Evolutionary conservation across 2,888 invertebrate species (phyloP), one percentile per base, ranked within the genome.

Genomic region (Neoscelio sp.): DNA sequence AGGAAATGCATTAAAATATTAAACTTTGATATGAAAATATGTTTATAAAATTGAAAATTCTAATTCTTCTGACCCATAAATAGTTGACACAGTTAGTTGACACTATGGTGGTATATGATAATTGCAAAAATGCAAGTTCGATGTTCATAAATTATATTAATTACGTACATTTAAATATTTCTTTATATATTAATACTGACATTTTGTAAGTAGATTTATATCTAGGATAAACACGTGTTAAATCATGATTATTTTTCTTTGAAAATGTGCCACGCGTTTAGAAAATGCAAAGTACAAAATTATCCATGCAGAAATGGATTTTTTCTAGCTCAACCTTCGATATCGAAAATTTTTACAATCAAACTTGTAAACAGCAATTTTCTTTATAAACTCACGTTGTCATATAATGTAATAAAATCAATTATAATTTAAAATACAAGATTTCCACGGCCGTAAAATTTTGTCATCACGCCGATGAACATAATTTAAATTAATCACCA

Each of bases 141-240:
- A 26, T 10, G 2, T 12, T 12, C 33, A 38, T 38, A 38, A 38
- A 38, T 38, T 15, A 38, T 12, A 15, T 12, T 38, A 6, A 38
- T 38, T 35, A 38, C 10, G 0, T 38, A 8, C 3, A 54, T 67
- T 67, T 67, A 17, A 54, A 67, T 71, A 48, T 33, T 54, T 52
- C 7, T 52, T 52, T 50, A 58, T 50, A 50, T 26, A 48, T 48
- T 48, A 60, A 50, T 35, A 17, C 50, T 71, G 60, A 71, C 62
- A 71, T 71, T 71, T 71, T 10, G 10, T 18, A 33, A 52, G 13
- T 65, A 12, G 17, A 65, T 40, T 33, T 46, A 26, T 44, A 65
- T 38, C 64, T 52, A 10, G 50, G 18, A 65, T 35, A 17, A 65
- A 52, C 5, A 40, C 64, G 30, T 52, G 20, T 50, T 12, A 18